Evolutionary conservation across 2,888 invertebrate species (phyloP).

Genomic region (Acleris sparsana): DNA sequence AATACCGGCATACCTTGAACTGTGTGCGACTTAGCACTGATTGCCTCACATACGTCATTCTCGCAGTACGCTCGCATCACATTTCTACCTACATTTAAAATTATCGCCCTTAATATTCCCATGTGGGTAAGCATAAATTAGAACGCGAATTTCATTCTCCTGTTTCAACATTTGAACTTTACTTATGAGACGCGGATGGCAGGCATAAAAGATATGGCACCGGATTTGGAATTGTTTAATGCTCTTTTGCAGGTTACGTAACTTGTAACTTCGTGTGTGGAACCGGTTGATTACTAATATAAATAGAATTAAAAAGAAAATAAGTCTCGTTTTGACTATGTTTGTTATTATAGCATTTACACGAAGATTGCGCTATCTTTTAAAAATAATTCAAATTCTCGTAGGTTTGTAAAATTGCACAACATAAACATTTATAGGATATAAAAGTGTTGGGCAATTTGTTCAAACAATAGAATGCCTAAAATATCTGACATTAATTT

Average conservation of each 20-base stretch:
- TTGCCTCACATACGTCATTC: constrained; percentile 66
- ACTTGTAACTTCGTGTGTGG: constrained; percentile 30
- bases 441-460: too few species aligned
- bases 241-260: constrained; percentile 30
- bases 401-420: too few species aligned
- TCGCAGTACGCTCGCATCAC: constrained; percentile 49
- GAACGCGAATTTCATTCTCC: constrained; percentile 64
- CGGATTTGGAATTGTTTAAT: constrained; percentile 33
- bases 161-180: constrained; percentile 66
- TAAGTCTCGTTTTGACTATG: constrained; percentile 10
- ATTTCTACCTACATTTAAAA: constrained; percentile 36
- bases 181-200: constrained; percentile 54
- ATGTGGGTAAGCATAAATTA: constrained; percentile 67
- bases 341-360: not conserved
- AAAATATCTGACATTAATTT: too few species aligned
- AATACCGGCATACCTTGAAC: not conserved
- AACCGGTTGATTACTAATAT: constrained; percentile 34
- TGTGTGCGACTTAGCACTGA: constrained; percentile 53
- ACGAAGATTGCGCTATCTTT: too few species aligned
- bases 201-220: constrained; percentile 39
- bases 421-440: too few species aligned
- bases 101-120: constrained; percentile 56
- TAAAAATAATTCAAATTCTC: too few species aligned
- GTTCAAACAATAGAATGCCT: too few species aligned
- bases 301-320: constrained; percentile 31